Evolutionary conservation across 2,797 vertebrate genomes (phyloP).

Genomic region (Microcaecilia unicolor): DNA sequence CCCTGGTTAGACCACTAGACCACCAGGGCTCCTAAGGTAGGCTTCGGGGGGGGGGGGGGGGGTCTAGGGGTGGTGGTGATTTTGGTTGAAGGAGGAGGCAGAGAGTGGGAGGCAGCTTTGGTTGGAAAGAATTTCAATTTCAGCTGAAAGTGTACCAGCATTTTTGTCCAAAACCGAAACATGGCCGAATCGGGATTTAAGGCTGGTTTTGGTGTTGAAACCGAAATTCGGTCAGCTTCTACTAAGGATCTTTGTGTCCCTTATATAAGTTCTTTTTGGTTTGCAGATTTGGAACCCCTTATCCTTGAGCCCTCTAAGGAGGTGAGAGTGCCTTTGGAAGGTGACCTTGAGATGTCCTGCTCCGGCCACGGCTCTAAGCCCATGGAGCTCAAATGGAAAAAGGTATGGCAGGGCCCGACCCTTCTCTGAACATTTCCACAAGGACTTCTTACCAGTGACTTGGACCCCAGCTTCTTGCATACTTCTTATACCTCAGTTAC

Average conservation of each 20-base stretch:
- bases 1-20: too few species aligned
- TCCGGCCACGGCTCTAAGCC: constrained; percentile 16
- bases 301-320: constrained; percentile 15
- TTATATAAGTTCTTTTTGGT: too few species aligned
- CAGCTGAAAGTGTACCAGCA: too few species aligned
- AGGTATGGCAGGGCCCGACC: constrained; percentile 18
- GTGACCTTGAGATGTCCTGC: constrained; percentile 10
- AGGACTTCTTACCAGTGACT: too few species aligned
- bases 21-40: too few species aligned
- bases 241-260: background rate
- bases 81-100: background rate
- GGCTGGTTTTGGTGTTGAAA: too few species aligned
- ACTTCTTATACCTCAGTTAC: background rate
- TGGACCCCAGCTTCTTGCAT: too few species aligned
- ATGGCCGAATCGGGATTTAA: too few species aligned
- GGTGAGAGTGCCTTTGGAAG: background rate
- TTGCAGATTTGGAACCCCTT: constrained; percentile 42
- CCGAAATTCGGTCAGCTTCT: background rate
- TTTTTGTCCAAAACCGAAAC: too few species aligned
- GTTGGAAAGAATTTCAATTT: too few species aligned
- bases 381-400: constrained; percentile 39
- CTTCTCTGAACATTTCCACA: accelerated
- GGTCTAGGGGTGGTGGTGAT: background rate
- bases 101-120: too few species aligned
- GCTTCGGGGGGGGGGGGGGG: background rate